Percentiles rank a stretch among this genome's conserved stretches.
Conservation (phyloP, 2,888 invertebrate genomes). For the Melitaea athalia region DNA sequence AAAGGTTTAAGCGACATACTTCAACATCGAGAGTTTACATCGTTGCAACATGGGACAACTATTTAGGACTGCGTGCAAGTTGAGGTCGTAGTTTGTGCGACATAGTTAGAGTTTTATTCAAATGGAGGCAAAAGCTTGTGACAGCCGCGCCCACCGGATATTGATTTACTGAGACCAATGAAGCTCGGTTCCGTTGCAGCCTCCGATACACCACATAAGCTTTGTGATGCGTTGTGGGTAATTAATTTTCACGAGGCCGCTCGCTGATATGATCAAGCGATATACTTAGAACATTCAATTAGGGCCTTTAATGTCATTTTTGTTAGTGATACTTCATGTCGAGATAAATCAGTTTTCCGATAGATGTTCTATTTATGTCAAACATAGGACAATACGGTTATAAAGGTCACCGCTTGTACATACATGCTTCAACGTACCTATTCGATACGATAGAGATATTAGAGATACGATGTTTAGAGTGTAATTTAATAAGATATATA, state of each 20-base stretch:
- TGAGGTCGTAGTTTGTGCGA: conserved; percentile 51
- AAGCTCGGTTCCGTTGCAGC: conserved; percentile 61
- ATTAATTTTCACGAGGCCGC: conserved; percentile 60
- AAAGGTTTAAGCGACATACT: conserved; percentile 41
- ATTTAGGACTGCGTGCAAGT: conserved; percentile 41
- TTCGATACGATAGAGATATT: no score
- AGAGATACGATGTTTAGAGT: no score
- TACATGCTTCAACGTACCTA: background rate
- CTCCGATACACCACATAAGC: conserved; percentile 58
- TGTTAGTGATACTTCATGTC: conserved; percentile 9
- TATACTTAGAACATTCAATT: conserved; percentile 32
- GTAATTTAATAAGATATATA: background rate
- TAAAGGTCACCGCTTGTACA: background rate
- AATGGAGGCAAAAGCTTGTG: conserved; percentile 49
- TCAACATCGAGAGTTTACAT: conserved; percentile 16
- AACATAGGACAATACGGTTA: background rate
- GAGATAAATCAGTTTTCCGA: conserved; percentile 5
- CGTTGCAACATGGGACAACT: conserved; percentile 31
- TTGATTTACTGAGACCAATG: conserved; percentile 74
- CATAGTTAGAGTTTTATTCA: conserved; percentile 47
- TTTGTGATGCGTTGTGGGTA: conserved; percentile 60
- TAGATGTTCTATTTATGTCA: conserved; percentile 6
- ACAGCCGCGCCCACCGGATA: conserved; percentile 70
- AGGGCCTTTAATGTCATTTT: conserved; percentile 19
- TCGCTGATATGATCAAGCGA: conserved; percentile 30